These are phyloP conservation scores for Hozukius guyotensis DNA, from an alignment of 2,797 vertebrate species.

Conservation along the genomic window DNA sequence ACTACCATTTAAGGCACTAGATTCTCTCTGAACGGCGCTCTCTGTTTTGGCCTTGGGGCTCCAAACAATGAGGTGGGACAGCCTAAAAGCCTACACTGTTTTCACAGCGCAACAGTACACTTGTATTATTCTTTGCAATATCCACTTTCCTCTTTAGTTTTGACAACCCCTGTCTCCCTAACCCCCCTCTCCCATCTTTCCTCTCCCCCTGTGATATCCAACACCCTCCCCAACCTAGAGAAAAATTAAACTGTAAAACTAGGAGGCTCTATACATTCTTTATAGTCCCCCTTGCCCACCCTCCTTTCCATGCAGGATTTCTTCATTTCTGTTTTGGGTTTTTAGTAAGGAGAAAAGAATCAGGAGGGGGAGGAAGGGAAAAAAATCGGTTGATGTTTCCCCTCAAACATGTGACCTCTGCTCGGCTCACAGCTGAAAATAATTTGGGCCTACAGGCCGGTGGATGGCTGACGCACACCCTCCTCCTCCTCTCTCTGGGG, in stretches of 20 bases:
- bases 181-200: slow-evolving; percentile 32
- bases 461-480: slow-evolving; percentile 67
- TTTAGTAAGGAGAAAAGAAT: slow-evolving; percentile 56
- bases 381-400: slow-evolving; percentile 73
- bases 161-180: slow-evolving; percentile 50
- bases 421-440: slow-evolving; percentile 85
- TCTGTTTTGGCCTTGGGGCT: slow-evolving; percentile 41
- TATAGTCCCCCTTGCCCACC: slow-evolving; percentile 7
- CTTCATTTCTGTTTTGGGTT: slow-evolving; percentile 60
- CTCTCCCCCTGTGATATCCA: slow-evolving; percentile 42
- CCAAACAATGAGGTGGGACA: slow-evolving; percentile 41
- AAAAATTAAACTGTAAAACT: slow-evolving; percentile 52
- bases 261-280: slow-evolving; percentile 57
- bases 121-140: slow-evolving; percentile 70
- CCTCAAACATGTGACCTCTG: slow-evolving; percentile 81
- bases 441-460: slow-evolving; percentile 78
- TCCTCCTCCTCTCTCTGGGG: slow-evolving; percentile 44
- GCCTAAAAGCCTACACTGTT: slow-evolving; percentile 46
- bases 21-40: slow-evolving; percentile 22
- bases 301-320: slow-evolving; percentile 40
- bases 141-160: slow-evolving; percentile 67
- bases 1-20: slow-evolving; percentile 48
- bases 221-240: slow-evolving; percentile 29
- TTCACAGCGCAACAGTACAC: slow-evolving; percentile 59
- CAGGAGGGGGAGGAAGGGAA: slow-evolving; percentile 29